phyloP scores from a whole-genome alignment of 2,113 vertebrate genomes.

The Syrmaticus mikado region DNA sequence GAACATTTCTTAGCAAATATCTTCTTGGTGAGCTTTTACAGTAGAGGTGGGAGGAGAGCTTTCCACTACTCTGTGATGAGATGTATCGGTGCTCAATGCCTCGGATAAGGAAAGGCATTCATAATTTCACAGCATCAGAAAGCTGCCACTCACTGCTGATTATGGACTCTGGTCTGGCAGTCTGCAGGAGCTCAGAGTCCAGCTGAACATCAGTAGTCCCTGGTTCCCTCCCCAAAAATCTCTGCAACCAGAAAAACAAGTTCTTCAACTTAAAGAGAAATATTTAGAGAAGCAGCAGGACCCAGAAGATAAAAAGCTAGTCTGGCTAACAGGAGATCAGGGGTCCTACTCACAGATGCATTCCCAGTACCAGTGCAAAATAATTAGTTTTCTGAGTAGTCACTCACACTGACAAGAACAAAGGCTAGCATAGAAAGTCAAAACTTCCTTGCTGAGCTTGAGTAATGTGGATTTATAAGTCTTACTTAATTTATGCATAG shows the following conservation, averaged over 20 bases:
- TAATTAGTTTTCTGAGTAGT: not conserved
- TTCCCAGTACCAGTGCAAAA: not conserved
- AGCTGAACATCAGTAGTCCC: not conserved
- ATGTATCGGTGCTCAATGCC: not conserved
- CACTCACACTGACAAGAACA: not conserved
- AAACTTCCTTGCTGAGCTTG: slow-evolving; percentile 9
- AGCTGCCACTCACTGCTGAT: not conserved
- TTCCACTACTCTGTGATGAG: not conserved
- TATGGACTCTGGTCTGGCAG: not conserved
- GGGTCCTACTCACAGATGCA: not conserved
- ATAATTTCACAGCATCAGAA: not conserved
- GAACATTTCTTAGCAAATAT: not conserved
- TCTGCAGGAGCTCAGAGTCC: not conserved
- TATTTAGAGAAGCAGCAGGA: slow-evolving; percentile 48
- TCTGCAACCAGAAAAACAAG: slow-evolving; percentile 12
- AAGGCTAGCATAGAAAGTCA: not conserved
- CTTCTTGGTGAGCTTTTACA: not conserved
- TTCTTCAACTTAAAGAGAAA: slow-evolving; percentile 27
- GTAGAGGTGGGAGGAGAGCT: not conserved
- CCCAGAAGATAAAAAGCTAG: not conserved
- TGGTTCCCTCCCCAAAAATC: slow-evolving; percentile 16
- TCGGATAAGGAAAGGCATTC: not conserved
- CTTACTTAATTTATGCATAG: not conserved
- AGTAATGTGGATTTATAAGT: not conserved
- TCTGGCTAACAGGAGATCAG: not conserved